A percentile compares a stretch with the other conserved stretches of the same genome.
phyloP scores from a whole-genome alignment of 2,113 vertebrate genomes.

The Jacana jacana region DNA sequence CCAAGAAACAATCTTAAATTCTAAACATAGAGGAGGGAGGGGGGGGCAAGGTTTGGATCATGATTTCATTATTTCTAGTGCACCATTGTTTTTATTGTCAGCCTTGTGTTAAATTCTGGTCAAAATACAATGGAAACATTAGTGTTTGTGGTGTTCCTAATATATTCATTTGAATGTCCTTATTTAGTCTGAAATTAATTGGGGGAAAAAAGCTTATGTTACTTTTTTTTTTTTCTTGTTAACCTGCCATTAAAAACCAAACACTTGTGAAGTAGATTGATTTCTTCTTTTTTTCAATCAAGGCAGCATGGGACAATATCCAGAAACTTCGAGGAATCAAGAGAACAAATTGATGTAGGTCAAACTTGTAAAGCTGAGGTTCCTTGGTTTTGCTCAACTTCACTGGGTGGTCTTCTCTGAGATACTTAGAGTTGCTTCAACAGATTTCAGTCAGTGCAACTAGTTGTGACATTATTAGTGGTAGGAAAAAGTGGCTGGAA shows the following conservation, averaged over 20 bases:
- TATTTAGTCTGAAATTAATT: neutral
- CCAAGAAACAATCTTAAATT: conserved; percentile 52
- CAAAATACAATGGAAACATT: neutral
- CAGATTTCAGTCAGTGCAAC: neutral
- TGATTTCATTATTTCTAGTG: neutral
- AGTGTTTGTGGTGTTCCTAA: neutral
- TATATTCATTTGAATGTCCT: neutral
- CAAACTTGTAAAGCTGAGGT: neutral
- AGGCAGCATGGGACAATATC: neutral
- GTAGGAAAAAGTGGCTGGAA: neutral
- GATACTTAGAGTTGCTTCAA: neutral
- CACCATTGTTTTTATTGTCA: neutral
- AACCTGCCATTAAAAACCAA: neutral
- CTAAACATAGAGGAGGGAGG: neutral
- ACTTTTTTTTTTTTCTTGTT: neutral
- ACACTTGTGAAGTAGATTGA: neutral
- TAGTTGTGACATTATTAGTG: neutral
- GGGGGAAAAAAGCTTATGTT: neutral
- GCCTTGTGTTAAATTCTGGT: neutral
- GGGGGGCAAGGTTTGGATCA: neutral
- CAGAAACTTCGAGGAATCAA: neutral
- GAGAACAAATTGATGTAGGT: neutral
- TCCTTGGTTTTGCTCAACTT: neutral
- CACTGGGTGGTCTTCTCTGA: neutral
- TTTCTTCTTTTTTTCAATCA: no score